Conservation (phyloP, 1,140 invertebrate genomes). For the Arion vulgaris region DNA sequence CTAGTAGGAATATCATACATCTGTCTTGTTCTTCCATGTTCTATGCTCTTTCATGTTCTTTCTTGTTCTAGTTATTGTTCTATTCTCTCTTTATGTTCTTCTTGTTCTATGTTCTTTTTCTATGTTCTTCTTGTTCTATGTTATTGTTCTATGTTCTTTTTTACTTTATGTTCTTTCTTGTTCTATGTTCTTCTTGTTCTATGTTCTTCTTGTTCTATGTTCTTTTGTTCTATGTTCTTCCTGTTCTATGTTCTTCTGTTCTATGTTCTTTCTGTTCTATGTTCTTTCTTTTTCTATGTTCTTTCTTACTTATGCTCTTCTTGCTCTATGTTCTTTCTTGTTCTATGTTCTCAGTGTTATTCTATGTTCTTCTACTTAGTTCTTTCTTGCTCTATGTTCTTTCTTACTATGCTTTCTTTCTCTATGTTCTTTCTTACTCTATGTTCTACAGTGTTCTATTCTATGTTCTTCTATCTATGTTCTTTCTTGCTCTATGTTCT, state of each 20-base stretch:
- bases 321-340: neutral
- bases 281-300: neutral
- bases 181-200: too few species aligned
- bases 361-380: too few species aligned
- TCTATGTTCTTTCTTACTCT: neutral
- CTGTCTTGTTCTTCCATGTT: neutral
- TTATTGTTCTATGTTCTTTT: too few species aligned
- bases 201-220: too few species aligned
- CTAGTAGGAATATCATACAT: constrained; percentile 35
- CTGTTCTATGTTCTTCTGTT: neutral
- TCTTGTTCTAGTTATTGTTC: neutral
- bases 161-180: neutral
- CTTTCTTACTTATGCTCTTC: neutral
- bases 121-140: neutral
- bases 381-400: neutral
- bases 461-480: neutral
- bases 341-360: too few species aligned
- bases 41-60: neutral
- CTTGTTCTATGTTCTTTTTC: neutral
- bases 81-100: neutral
- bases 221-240: too few species aligned
- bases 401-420: neutral
- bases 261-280: neutral
- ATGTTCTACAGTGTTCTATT: too few species aligned
- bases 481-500: too few species aligned